phyloP scores from a whole-genome alignment of 2,797 vertebrate species.

The Tragelaphus oryx region DNA sequence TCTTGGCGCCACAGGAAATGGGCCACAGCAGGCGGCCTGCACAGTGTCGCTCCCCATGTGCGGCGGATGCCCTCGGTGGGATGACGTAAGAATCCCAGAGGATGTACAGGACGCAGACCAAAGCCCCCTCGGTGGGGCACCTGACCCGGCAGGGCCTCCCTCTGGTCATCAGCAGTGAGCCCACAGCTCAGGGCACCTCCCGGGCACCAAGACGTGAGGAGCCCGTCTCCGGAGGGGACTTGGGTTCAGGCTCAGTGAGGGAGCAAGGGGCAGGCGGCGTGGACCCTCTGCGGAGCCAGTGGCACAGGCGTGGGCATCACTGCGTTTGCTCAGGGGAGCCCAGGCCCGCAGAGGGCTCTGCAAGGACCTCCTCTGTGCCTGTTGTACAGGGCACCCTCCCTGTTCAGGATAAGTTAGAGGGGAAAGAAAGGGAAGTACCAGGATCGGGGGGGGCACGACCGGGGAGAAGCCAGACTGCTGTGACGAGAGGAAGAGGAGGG shows the following conservation, averaged over 20 bases:
- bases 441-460: fast-evolving
- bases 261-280: background rate
- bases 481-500: background rate
- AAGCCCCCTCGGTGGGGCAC: background rate
- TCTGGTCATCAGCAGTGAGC: background rate
- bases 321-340: fast-evolving
- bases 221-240: fast-evolving
- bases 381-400: background rate
- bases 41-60: fast-evolving
- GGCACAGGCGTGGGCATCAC: fast-evolving
- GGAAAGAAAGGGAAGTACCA: background rate
- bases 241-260: background rate
- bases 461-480: fast-evolving
- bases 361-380: background rate
- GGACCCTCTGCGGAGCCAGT: background rate
- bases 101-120: fast-evolving
- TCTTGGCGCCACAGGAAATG: fast-evolving
- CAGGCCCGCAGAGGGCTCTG: background rate
- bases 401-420: background rate
- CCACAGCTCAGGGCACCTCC: background rate
- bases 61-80: fast-evolving
- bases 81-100: background rate
- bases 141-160: background rate
- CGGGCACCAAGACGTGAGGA: background rate
- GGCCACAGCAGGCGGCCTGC: fast-evolving